These are phyloP conservation scores for Callosobruchus maculatus DNA, from an alignment of 2,888 invertebrate genomes.

Conservation along the genomic window DNA sequence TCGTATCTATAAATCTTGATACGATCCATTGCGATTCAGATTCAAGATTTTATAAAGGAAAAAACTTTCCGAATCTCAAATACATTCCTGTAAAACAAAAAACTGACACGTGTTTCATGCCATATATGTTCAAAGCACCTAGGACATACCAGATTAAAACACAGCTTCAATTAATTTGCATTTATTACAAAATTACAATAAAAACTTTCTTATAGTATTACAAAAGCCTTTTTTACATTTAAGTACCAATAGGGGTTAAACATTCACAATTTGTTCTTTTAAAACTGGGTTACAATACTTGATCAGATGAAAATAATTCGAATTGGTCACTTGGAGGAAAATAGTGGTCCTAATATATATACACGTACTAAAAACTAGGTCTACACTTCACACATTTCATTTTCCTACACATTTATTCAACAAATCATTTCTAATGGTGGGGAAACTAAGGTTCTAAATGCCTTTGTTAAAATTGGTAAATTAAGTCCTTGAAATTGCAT, in stretches of 20 bases:
- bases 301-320: conserved; percentile 12
- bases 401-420: neutral
- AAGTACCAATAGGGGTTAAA: conserved; percentile 28
- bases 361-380: neutral
- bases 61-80: too few species aligned
- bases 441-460: neutral
- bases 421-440: neutral
- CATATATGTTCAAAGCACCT: too few species aligned
- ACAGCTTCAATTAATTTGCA: neutral
- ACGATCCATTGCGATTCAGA: too few species aligned
- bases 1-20: too few species aligned
- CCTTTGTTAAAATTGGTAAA: neutral
- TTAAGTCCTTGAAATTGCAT: neutral
- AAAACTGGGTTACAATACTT: conserved; percentile 16
- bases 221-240: conserved; percentile 19
- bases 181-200: neutral
- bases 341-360: conserved; percentile 21
- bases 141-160: neutral
- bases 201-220: conserved; percentile 19
- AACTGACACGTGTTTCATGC: too few species aligned
- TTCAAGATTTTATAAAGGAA: too few species aligned
- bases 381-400: neutral
- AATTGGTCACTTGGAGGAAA: conserved; percentile 21
- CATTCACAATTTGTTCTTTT: conserved; percentile 11
- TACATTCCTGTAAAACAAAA: too few species aligned